phyloP scores from a whole-genome alignment of 2,888 invertebrate genomes.

The Craniophora ligustri region DNA sequence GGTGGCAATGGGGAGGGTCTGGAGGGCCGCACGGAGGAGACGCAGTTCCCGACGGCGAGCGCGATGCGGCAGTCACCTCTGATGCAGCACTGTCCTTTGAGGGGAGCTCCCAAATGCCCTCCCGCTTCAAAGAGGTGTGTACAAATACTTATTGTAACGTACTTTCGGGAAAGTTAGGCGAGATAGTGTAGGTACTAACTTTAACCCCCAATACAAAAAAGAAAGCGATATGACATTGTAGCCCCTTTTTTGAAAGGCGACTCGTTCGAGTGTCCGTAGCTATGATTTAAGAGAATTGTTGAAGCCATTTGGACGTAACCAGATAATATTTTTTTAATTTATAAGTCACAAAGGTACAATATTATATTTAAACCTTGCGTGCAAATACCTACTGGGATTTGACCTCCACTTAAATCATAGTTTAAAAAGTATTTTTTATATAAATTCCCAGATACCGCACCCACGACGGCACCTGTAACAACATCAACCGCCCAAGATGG shows the following conservation, averaged over 20 bases:
- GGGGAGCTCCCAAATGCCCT: constrained; percentile 91
- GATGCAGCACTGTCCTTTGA: constrained; percentile 90
- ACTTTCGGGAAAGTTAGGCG: too few species aligned
- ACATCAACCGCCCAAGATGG: constrained; percentile 92
- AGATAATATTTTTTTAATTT: too few species aligned
- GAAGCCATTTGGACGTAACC: too few species aligned
- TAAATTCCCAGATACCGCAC: constrained; percentile 90
- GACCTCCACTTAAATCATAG: neutral
- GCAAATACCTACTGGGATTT: too few species aligned
- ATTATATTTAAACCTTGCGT: neutral
- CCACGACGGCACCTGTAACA: constrained; percentile 97
- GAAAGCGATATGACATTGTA: too few species aligned
- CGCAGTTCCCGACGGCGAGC: constrained; percentile 75
- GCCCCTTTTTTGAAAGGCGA: too few species aligned
- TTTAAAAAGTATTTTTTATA: neutral
- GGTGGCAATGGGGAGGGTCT: constrained; percentile 77
- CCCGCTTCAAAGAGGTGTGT: constrained; percentile 89
- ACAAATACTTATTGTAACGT: too few species aligned
- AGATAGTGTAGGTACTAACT: too few species aligned
- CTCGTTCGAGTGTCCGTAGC: too few species aligned
- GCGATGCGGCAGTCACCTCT: constrained; percentile 84
- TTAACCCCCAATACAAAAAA: too few species aligned
- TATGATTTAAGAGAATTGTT: too few species aligned
- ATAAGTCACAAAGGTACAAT: too few species aligned
- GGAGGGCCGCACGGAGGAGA: constrained; percentile 77